Evolutionary conservation across 2,888 invertebrate species (phyloP).

Genomic region (Aproaerema taeniolella): DNA sequence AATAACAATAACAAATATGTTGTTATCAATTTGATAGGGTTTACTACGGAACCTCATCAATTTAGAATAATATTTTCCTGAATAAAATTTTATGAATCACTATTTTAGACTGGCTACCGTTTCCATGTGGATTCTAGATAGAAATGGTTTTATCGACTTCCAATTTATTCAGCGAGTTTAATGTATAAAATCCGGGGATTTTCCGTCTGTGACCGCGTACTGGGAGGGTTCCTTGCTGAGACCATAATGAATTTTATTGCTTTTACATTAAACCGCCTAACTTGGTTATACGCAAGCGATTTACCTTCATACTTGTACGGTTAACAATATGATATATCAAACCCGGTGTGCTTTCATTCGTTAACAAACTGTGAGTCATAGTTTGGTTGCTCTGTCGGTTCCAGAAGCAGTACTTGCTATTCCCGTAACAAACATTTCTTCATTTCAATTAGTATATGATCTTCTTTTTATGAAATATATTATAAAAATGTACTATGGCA

Average conservation of each 20-base stretch:
- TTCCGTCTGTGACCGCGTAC: slow-evolving; percentile 42
- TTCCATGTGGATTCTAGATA: slow-evolving; percentile 40
- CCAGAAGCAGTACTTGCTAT: too few relatives aligned
- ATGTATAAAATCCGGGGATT: slow-evolving; percentile 52
- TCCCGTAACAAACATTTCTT: too few relatives aligned
- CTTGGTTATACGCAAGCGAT: slow-evolving; percentile 38
- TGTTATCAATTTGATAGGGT: too few relatives aligned
- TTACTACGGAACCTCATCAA: slow-evolving; percentile 17
- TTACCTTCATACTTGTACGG: slow-evolving; percentile 34
- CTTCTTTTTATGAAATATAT: too few relatives aligned
- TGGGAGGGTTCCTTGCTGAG: slow-evolving; percentile 40
- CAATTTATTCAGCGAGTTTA: slow-evolving; percentile 59
- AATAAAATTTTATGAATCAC: slow-evolving; percentile 40
- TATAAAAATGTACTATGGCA: too few relatives aligned
- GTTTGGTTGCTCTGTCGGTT: too few relatives aligned
- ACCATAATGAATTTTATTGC: slow-evolving; percentile 59
- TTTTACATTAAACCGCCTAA: slow-evolving; percentile 36
- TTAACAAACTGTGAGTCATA: too few relatives aligned
- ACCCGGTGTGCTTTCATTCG: too few relatives aligned
- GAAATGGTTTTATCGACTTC: slow-evolving; percentile 54
- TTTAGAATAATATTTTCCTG: slow-evolving; percentile 26
- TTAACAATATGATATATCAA: too few relatives aligned
- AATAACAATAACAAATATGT: too few relatives aligned
- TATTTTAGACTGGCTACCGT: slow-evolving; percentile 35
- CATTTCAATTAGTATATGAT: too few relatives aligned